phyloP scores from a whole-genome alignment of 2,113 vertebrate species.

The Festucalex cinctus region DNA sequence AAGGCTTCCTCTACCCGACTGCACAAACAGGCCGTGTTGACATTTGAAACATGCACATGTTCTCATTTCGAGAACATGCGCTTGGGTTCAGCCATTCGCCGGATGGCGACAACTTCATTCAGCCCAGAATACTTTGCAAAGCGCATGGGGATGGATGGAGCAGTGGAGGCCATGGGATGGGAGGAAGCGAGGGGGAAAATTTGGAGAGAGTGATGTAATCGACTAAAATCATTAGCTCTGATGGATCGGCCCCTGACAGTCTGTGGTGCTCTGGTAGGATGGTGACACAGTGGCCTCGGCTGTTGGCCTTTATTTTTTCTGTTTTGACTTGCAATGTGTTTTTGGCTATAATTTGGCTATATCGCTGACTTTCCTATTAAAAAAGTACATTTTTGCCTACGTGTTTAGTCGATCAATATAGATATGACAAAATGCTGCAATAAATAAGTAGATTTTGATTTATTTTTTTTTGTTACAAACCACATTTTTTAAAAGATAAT shows the following conservation, averaged over 20 bases:
- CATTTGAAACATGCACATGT: constrained; percentile 43
- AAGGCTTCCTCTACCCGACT: constrained; percentile 25
- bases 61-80: constrained; percentile 19
- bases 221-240: constrained; percentile 57
- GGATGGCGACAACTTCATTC: constrained; percentile 24
- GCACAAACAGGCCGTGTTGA: constrained; percentile 28
- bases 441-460: too few relatives aligned
- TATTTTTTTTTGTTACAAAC: too few relatives aligned
- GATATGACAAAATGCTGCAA: too few relatives aligned
- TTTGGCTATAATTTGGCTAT: too few relatives aligned
- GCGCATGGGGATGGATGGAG: constrained; percentile 18
- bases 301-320: constrained; percentile 2
- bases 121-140: constrained; percentile 26
- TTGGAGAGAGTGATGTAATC: constrained; percentile 32
- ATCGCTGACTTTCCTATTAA: too few relatives aligned
- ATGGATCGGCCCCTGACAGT: constrained; percentile 43
- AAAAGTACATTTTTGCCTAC: too few relatives aligned
- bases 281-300: constrained; percentile 42
- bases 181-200: constrained; percentile 31
- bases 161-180: constrained; percentile 15
- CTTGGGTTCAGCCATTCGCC: background rate
- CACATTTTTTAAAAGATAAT: too few relatives aligned
- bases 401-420: too few relatives aligned
- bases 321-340: too few relatives aligned
- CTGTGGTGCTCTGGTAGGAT: constrained; percentile 21